Base-by-base conservation (phyloP, 2,113 vertebrate species). In the Athene noctua region DNA sequence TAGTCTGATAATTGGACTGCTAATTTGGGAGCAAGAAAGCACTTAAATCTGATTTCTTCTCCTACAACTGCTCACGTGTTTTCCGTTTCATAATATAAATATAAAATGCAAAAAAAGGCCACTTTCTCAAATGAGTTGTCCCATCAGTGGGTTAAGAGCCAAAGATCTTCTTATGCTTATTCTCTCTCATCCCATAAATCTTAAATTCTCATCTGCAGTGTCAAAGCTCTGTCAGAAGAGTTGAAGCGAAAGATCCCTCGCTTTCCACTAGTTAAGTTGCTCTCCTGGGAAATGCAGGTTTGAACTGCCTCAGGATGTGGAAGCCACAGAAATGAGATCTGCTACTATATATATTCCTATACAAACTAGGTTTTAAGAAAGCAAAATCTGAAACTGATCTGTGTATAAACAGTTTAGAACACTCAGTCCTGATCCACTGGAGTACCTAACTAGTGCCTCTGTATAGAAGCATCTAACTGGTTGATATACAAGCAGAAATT, bases 291-390 rank as follows among this genome's bases (percentile, higher is more conserved):
- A 90, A 92, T n/a, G 44, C 25, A 72, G 32, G 67, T 83, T 88
- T 94, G 59, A 96, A 90, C 40, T 32, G 75, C 86, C 80, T 94
- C 51, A 63, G 91, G 86, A 83, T 87, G n/a, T 88, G 77, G 93
- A 96, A 97, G 51, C n/a, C 92, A 78, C 11, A 78, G 83, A 88
- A 94, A 92, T 94, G 38, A 94, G 86, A 88, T 88, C 75, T 90
- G 51, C 4, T 70, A 13, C 23, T 63, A 29, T 23, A 70, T 47
- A 34, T 74, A 58, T 63, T 74, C 15, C 42, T 19, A 47, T 10
- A 32, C 13, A 73, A 58, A 47, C 7, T 42, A 52, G 1, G 20
- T 57, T 82, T 57, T 63, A 66, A 42, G 25, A 42, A 44, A 92
- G 13, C 6, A 65, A 72, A 86, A 51, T 57, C 59, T 72, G 52